Percentiles rank a stretch among this genome's conserved stretches.
Evolutionary conservation across 2,113 vertebrate species (phyloP).

Genomic region (Caloenas nicobarica): DNA sequence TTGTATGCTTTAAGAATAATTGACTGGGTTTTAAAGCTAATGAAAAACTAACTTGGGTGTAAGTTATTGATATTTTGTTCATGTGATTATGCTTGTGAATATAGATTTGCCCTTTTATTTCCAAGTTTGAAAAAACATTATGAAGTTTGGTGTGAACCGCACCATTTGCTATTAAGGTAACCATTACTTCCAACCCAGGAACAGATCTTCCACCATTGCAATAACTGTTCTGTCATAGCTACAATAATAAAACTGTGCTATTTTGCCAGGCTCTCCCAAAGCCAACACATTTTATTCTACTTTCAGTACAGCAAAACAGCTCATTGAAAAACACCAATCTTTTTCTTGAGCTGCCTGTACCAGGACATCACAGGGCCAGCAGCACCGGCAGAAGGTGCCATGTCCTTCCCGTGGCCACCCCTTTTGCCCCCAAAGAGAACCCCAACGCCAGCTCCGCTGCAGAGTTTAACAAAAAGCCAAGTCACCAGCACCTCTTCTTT

Average conservation of each 20-base stretch:
- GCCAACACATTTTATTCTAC: not conserved
- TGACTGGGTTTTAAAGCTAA: not conserved
- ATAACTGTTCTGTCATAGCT: not conserved
- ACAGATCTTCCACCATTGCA: not conserved
- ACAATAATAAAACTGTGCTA: not conserved
- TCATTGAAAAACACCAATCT: not conserved
- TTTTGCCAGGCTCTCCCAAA: not conserved
- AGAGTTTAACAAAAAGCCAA: not conserved
- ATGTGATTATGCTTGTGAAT: not conserved
- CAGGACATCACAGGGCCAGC: not conserved
- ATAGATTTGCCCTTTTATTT: not conserved
- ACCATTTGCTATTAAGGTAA: not conserved
- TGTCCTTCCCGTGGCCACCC: not conserved
- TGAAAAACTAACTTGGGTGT: not conserved
- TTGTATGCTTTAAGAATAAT: not conserved
- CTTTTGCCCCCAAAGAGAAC: not conserved
- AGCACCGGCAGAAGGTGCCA: not conserved
- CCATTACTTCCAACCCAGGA: not conserved
- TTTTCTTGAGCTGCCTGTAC: not conserved
- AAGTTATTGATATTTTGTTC: not conserved
- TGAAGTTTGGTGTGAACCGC: not conserved
- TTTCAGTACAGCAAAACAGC: not conserved
- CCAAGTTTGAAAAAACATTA: not conserved
- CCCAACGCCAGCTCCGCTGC: not conserved
- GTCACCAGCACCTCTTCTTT: not conserved